Percentiles rank a stretch among this genome's conserved stretches.
Evolutionary conservation across 2,888 invertebrate genomes (phyloP).

Genomic region (Eupithecia insigniata): DNA sequence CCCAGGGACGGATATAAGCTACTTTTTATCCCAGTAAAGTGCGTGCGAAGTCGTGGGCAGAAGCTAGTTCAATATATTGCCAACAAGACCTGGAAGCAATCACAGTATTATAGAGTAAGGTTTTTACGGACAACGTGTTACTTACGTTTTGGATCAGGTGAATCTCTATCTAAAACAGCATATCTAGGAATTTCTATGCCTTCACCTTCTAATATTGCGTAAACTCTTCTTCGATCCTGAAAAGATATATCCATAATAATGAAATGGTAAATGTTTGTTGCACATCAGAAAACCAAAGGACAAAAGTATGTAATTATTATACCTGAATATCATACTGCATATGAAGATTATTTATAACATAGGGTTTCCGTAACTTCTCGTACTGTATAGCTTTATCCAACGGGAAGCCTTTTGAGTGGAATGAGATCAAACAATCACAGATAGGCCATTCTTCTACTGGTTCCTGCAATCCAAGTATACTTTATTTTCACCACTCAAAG

Average conservation of each 20-base stretch:
- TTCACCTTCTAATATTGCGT: slow-evolving; percentile 95
- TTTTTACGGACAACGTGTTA: slow-evolving; percentile 38
- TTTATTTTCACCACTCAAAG: slow-evolving; percentile 3
- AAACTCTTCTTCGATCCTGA: slow-evolving; percentile 96
- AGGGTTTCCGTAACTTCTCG: slow-evolving; percentile 95
- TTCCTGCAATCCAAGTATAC: slow-evolving; percentile 82
- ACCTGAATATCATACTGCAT: slow-evolving; percentile 99
- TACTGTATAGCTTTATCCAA: slow-evolving; percentile 99
- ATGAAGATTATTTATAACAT: slow-evolving; percentile 98
- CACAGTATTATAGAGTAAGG: neutral
- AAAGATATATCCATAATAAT: slow-evolving; percentile 26
- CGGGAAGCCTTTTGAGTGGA: slow-evolving; percentile 99
- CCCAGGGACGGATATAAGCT: no score
- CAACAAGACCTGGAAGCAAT: neutral
- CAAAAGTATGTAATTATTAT: slow-evolving; percentile 48
- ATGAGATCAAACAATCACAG: slow-evolving; percentile 98
- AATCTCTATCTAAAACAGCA: slow-evolving; percentile 97
- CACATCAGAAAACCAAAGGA: neutral
- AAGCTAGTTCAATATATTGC: no score
- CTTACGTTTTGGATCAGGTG: slow-evolving; percentile 94
- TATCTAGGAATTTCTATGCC: slow-evolving; percentile 99
- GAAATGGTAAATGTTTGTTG: neutral
- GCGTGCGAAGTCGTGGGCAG: no score
- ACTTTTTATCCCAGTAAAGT: no score
- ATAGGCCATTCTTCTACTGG: slow-evolving; percentile 99